Conservation (phyloP, 2,797 vertebrate species). For the Coreius guichenoti region DNA sequence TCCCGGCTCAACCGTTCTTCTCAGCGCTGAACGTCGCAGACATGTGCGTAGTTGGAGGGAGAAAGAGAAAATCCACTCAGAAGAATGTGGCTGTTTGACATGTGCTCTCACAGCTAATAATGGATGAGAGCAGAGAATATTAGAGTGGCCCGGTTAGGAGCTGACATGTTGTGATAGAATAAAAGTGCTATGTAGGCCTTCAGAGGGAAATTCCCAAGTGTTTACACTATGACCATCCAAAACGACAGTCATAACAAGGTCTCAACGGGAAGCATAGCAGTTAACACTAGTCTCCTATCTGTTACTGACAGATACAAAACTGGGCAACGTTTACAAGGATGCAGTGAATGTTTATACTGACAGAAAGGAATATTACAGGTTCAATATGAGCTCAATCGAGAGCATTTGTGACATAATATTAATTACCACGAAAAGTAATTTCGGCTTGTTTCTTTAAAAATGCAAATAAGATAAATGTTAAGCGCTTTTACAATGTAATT, state of each 20-base stretch:
- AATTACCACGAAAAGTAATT: background rate
- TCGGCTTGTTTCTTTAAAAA: background rate
- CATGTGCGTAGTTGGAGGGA: constrained; percentile 28
- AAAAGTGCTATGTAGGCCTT: constrained; percentile 56
- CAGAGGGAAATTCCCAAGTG: constrained; percentile 62
- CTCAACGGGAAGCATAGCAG: constrained; percentile 43
- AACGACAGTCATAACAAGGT: constrained; percentile 55
- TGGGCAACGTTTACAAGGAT: constrained; percentile 34
- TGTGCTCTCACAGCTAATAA: constrained; percentile 59
- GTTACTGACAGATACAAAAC: constrained; percentile 35
- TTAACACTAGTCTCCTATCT: constrained; percentile 48
- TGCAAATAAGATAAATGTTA: background rate
- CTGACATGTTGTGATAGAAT: constrained; percentile 61
- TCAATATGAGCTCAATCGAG: background rate
- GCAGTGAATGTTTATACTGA: background rate
- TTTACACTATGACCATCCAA: constrained; percentile 57
- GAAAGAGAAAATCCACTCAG: constrained; percentile 37
- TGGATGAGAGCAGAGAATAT: constrained; percentile 62
- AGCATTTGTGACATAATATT: background rate
- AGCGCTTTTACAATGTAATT: background rate
- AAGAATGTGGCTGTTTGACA: constrained; percentile 62
- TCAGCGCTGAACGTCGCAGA: constrained; percentile 35
- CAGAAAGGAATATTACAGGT: background rate
- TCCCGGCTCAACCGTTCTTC: constrained; percentile 29
- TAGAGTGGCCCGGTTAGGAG: constrained; percentile 57